Conservation (phyloP, 2,113 vertebrate genomes). For the Corynorhinus townsendii region DNA sequence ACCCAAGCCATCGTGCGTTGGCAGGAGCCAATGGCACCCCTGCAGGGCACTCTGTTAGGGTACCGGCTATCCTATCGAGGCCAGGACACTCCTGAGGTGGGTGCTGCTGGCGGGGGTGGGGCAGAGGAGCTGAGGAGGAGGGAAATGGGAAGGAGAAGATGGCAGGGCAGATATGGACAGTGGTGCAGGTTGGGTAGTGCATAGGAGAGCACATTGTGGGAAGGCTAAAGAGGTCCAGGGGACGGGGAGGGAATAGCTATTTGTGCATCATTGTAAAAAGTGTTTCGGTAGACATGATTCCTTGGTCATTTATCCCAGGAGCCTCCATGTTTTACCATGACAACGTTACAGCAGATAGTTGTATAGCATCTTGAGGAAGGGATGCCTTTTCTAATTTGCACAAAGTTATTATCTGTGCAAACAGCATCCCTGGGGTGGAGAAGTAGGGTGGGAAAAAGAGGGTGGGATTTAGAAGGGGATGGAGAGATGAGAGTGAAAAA, state of each 20-base stretch:
- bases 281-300: neutral
- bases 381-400: neutral
- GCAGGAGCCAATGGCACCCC: conserved; percentile 79
- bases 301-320: too few species aligned
- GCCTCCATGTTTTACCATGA: neutral
- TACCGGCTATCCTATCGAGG: conserved; percentile 86
- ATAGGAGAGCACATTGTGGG: neutral
- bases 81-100: conserved; percentile 75
- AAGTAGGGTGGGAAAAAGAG: neutral
- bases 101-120: conserved; percentile 6
- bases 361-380: neutral
- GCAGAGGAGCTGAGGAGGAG: neutral
- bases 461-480: neutral
- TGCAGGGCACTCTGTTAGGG: conserved; percentile 87
- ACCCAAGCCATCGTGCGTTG: conserved; percentile 84
- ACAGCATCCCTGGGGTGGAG: neutral
- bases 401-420: neutral
- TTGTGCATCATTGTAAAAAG: neutral
- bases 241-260: neutral
- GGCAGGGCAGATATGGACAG: neutral
- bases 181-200: neutral
- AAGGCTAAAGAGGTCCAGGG: too few species aligned
- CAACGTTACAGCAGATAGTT: neutral
- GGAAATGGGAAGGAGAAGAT: neutral
- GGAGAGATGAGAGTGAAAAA: neutral